Conservation (phyloP, 2,113 vertebrate genomes). For the Ovis canadensis region DNA sequence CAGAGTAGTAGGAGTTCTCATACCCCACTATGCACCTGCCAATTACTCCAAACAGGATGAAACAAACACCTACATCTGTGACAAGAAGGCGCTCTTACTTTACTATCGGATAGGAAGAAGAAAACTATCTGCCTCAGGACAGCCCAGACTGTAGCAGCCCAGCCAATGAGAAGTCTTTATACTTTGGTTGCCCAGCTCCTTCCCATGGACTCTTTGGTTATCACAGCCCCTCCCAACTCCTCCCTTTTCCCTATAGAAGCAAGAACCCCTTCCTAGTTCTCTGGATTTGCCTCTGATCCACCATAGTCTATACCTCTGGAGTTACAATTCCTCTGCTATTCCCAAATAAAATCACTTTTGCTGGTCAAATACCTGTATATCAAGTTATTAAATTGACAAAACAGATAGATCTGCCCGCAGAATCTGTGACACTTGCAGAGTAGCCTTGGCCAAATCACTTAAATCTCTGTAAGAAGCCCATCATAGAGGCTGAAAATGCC, state of each 20-base stretch:
- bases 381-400: not conserved
- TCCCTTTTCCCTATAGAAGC: not conserved
- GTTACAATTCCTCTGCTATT: not conserved
- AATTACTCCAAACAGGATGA: not conserved
- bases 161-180: not conserved
- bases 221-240: not conserved
- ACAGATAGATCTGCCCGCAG: not conserved
- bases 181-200: not conserved
- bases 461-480: not conserved
- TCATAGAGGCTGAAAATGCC: not conserved
- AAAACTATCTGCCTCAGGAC: not conserved
- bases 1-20: not conserved
- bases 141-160: not conserved
- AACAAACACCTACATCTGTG: not conserved
- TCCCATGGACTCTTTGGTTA: not conserved
- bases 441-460: not conserved
- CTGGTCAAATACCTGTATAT: not conserved
- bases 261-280: not conserved
- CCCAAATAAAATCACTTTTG: not conserved
- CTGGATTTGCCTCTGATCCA: not conserved
- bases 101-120: not conserved
- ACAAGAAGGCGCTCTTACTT: not conserved
- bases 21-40: not conserved
- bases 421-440: not conserved
- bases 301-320: not conserved